phyloP scores from a whole-genome alignment of 2,888 invertebrate species.

The Andrena haemorrhoa region DNA sequence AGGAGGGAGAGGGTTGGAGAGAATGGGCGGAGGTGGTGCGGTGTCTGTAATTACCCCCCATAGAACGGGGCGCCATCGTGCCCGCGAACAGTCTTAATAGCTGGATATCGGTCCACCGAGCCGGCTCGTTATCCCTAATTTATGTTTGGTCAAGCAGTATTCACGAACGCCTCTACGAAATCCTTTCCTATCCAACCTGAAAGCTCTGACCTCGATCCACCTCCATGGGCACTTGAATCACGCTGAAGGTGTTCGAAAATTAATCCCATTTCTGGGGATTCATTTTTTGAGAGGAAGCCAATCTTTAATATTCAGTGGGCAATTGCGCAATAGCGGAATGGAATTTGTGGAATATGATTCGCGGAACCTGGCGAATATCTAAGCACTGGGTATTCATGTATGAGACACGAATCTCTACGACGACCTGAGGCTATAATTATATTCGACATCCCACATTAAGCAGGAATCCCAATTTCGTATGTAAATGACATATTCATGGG shows the following conservation, averaged over 20 bases:
- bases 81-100: conserved; percentile 64
- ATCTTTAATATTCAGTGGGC: background rate
- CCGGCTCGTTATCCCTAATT: conserved; percentile 73
- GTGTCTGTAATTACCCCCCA: conserved; percentile 70
- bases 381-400: background rate
- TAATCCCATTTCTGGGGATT: background rate
- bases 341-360: too few relatives aligned
- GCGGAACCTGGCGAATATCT: background rate
- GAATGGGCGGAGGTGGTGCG: conserved; percentile 53
- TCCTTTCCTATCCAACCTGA: background rate
- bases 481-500: background rate
- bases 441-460: background rate
- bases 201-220: background rate
- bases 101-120: conserved; percentile 63
- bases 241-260: background rate
- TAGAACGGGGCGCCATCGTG: conserved; percentile 68
- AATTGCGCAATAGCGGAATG: background rate
- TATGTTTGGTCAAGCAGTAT: conserved; percentile 63
- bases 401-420: background rate
- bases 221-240: background rate
- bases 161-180: conserved; percentile 23
- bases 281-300: background rate
- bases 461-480: conserved; percentile 2
- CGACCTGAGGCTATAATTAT: background rate
- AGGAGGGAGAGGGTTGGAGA: conserved; percentile 35